A percentile compares a stretch with the other conserved stretches of the same genome.
These are phyloP conservation scores for honey bee (Apis mellifera) DNA, from an alignment of 1,140 invertebrate species.

Conservation along the genomic window DNA sequence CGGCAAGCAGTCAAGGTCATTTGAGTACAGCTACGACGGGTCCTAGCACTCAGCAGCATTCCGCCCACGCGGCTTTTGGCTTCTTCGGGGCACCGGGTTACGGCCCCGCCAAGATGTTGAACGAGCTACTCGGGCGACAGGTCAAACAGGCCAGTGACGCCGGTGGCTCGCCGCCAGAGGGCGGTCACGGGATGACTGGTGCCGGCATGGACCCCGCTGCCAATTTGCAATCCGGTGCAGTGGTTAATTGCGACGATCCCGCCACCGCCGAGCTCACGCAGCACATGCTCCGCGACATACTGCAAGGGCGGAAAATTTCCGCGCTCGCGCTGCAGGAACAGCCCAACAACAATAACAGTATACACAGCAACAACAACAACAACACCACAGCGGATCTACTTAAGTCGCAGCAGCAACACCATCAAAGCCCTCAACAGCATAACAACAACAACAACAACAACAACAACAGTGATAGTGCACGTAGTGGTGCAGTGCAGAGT, in stretches of 20 bases:
- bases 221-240: constrained; percentile 81
- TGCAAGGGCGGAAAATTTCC: constrained; percentile 89
- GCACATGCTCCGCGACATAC: constrained; percentile 91
- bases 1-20: constrained; percentile 73
- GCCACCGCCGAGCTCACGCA: constrained; percentile 86
- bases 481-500: constrained; percentile 80
- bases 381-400: constrained; percentile 78
- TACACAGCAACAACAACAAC: constrained; percentile 82
- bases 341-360: constrained; percentile 81
- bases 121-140: constrained; percentile 90
- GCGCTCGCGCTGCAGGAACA: constrained; percentile 76
- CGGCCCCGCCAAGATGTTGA: constrained; percentile 91
- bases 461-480: constrained; percentile 79
- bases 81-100: constrained; percentile 85
- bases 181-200: constrained; percentile 79
- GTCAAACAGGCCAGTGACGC: constrained; percentile 87
- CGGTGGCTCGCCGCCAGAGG: constrained; percentile 82
- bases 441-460: constrained; percentile 65
- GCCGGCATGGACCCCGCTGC: constrained; percentile 77
- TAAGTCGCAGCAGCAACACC: constrained; percentile 77
- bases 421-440: constrained; percentile 71
- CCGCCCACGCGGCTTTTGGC: constrained; percentile 84
- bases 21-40: constrained; percentile 76
- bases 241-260: constrained; percentile 79
- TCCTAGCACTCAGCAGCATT: constrained; percentile 78